Evolutionary conservation across 2,797 vertebrate genomes (phyloP), one percentile per base, ranked within the genome.

Genomic region (Cryptoblepharus egeriae): DNA sequence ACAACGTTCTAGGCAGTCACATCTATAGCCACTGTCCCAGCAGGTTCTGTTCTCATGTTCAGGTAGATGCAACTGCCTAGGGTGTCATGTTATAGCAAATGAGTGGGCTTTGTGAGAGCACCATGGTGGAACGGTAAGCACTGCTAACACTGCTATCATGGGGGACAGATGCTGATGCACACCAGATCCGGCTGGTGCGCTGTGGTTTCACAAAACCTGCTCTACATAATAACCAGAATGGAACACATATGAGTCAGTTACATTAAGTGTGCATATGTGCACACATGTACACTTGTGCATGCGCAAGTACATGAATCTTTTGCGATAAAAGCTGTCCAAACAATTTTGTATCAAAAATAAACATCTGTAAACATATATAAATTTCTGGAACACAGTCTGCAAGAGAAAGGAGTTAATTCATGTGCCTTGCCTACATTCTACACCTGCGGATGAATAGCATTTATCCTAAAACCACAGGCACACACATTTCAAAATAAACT

Each of bases 401-500:
- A 55, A 57, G 22, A 32, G 37, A 57, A 55, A 20, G 39, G 18
- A 72, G 61, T 39, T 72, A 42, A 42, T 72, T 42, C 64, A 42
- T 72, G 20, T 57, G 49, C 45, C 64, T 4, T 32, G 28, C 22
- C 71, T 42, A n/a, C 63, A 35, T 11, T 45, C 28, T 64, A 16
- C 2, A 55, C 28, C 37, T 83, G 28, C n/a, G 16, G 16, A n/a
- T 52, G 15, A 37, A 45, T 64, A 63, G 60, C 37, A 32, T 20
- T 37, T 2, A 52, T 73, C 22, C 30, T 24, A 37, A n/a, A 39
- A 52, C 18, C 42, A 70, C 11, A 32, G 30, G 18, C n/a, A 49
- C 42, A 73, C 61, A 52, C 74, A n/a, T 82, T 82, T 49, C 81
- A 69, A 69, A 45, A 49, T 76, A 70, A 49, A 52, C 81, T 70